Base-by-base conservation (phyloP, 1,140 invertebrate genomes). In the Argopecten irradians region DNA sequence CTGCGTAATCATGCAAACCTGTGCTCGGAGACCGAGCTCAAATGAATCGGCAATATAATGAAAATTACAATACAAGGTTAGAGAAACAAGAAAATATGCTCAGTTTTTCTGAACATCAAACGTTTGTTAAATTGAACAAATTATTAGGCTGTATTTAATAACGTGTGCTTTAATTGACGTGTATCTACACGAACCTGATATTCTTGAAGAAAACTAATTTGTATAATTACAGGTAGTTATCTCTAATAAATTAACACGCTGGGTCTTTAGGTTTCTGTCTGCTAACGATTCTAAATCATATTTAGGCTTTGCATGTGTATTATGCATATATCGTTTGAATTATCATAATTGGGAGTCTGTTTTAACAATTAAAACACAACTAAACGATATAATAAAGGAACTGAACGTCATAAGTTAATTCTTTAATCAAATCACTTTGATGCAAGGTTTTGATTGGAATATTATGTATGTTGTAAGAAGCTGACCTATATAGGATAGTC, bases 31-130 rank as follows among this genome's bases (percentile, higher is more conserved):
- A n/a, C 14, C 55, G 22, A 71, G 55, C 55, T n/a, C 55, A 1
- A 3, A 11, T n/a, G 22, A 71, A 71, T 71, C 19, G 55, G 55
- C 22, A 71, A 71, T 71, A 5, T 11, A 71, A 71, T 71, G 28
- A n/a, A 71, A 71, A 71, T 71, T 71, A 71, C 55, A 71, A n/a
- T 71, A 71, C 55, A 71, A 71, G 55, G 55, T n/a, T 71, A 71
- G n/a, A 71, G 16, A 3, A 5, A 11, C 22, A 71, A 71, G 28
- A 71, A 71, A 46, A 5, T 3, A 28, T 28, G n/a, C 55, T 71
- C 55, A 71, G 28, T 22, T 71, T 71, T 71, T 71, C 55, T 71
- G 7, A 71, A 71, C 55, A 28, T 71, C 55, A 71, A 71, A 71
- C 55, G n/a, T 16, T 46, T 46, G 43, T 46, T 22, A 2, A 11